Conservation (phyloP, 2,113 vertebrate species). For the Cyanocitta stelleri region DNA sequence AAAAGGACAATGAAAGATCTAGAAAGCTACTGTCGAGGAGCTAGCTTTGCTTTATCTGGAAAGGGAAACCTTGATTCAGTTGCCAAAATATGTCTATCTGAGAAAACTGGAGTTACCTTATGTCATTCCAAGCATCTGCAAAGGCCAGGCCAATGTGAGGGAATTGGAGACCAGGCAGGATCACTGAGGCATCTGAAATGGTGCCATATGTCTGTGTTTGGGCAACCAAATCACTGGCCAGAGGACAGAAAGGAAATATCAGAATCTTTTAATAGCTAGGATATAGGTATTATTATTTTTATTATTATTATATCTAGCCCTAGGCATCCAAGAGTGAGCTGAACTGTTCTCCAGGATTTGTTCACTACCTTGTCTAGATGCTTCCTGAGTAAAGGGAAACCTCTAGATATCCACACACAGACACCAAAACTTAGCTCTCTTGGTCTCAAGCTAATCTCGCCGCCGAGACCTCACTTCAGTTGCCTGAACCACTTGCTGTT, state of each 20-base stretch:
- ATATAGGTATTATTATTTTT: not conserved
- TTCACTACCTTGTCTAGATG: not conserved
- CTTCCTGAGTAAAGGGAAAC: not conserved
- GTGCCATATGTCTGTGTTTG: not conserved
- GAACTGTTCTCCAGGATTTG: not conserved
- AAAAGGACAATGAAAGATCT: not conserved
- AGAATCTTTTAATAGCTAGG: not conserved
- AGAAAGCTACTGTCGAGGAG: not conserved
- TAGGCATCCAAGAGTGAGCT: not conserved
- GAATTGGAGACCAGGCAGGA: not conserved
- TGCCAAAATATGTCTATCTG: not conserved
- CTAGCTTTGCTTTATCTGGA: not conserved
- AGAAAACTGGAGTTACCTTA: not conserved
- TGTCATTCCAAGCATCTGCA: not conserved
- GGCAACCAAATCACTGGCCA: not conserved
- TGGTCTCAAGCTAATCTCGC: not conserved
- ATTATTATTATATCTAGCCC: not conserved
- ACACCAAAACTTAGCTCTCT: not conserved
- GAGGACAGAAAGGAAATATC: not conserved
- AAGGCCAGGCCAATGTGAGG: not conserved
- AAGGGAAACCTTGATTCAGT: not conserved
- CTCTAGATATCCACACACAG: not conserved
- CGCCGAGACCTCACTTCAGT: not conserved
- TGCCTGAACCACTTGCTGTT: accelerated
- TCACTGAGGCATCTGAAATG: not conserved